Conservation (phyloP, 2,113 vertebrate genomes). For the Vicugna pacos region DNA sequence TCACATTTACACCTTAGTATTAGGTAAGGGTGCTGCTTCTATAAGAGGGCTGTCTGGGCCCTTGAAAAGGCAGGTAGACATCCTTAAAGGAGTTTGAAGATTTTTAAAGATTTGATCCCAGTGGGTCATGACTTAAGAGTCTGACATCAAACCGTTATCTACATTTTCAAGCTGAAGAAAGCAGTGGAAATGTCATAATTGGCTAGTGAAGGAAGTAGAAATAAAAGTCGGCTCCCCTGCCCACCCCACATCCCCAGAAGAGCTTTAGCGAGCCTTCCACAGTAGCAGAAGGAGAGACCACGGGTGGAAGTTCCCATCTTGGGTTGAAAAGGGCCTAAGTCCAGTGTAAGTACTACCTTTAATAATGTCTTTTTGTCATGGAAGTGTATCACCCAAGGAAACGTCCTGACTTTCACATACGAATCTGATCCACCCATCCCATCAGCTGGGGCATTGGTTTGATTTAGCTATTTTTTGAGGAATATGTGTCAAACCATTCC, state of each 20-base stretch:
- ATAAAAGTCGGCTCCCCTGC: neutral
- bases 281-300: neutral
- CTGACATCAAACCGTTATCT: neutral
- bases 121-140: conserved; percentile 6
- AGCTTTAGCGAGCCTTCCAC: conserved; percentile 14
- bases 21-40: neutral
- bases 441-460: neutral
- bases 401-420: neutral
- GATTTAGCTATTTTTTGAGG: neutral
- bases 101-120: conserved; percentile 4
- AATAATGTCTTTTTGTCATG: neutral
- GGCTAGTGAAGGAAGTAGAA: neutral
- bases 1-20: neutral
- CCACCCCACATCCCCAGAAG: neutral
- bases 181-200: neutral
- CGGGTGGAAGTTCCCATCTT: neutral
- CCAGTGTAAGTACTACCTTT: conserved; percentile 11
- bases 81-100: neutral
- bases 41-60: neutral
- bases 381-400: neutral
- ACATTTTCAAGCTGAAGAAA: conserved; percentile 19
- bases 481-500: neutral
- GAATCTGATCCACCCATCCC: neutral
- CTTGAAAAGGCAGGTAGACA: conserved; percentile 18
- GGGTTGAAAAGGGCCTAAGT: neutral